Conservation (phyloP, 2,113 vertebrate species). For the Serilophus lunatus region DNA sequence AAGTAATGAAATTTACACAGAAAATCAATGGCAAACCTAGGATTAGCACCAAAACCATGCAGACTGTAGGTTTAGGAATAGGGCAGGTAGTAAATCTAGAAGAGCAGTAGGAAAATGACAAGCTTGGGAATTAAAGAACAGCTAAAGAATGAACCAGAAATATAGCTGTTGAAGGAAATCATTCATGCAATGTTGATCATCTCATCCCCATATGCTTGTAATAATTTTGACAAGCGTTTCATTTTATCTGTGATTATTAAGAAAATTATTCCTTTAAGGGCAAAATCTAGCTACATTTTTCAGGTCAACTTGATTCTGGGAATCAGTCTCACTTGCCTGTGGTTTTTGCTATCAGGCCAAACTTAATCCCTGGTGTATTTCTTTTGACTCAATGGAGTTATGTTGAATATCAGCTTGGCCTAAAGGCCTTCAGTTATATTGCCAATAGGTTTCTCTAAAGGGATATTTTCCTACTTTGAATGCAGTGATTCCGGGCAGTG, state of each 20-base stretch:
- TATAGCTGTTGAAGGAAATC: not conserved
- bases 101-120: not conserved
- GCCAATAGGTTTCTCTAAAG: slow-evolving; percentile 20
- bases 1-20: not conserved
- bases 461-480: slow-evolving; percentile 40
- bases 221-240: slow-evolving; percentile 20
- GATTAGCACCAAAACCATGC: not conserved
- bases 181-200: not conserved
- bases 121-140: not conserved
- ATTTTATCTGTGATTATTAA: slow-evolving; percentile 15
- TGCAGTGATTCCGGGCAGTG: not conserved
- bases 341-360: slow-evolving; percentile 31
- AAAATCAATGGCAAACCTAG: not conserved
- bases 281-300: slow-evolving; percentile 23
- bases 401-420: slow-evolving; percentile 14
- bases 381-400: slow-evolving; percentile 16
- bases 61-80: not conserved
- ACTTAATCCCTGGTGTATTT: slow-evolving; percentile 25
- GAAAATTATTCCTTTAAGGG: slow-evolving; percentile 37
- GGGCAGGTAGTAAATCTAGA: not conserved
- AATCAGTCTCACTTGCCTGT: slow-evolving; percentile 37
- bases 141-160: not conserved
- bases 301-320: slow-evolving; percentile 40
- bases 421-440: not conserved
- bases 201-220: not conserved